Base-by-base conservation (phyloP, 1,140 invertebrate species). In the Pseudobourletiella spinata region DNA sequence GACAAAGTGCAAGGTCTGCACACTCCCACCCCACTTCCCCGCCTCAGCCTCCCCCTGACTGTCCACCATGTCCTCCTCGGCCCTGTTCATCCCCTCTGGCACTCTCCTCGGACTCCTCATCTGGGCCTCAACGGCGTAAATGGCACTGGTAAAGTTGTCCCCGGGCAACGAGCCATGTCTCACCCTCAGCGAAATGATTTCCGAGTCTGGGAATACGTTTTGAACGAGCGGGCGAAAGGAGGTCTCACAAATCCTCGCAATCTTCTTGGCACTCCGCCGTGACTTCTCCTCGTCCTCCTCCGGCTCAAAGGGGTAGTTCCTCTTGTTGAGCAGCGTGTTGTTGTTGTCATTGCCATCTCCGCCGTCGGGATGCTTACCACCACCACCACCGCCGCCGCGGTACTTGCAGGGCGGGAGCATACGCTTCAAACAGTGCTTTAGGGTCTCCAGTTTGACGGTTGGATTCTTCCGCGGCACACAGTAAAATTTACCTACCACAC, bases 61-160 rank as follows among this genome's bases (percentile, higher is more conserved):
- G n/a, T 39, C 32, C 32, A 11, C 32, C 8, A 11, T 39, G 32
- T 39, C n/a, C n/a, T 39, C 32, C 8, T 39, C n/a, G n/a, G 4
- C 44, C 15, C 18, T 6, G 6, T 6, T 6, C 15, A 46, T 18
- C 18, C 44, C 18, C 6, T 18, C 18, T 48, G 44, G 44, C 6
- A 15, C 4, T 4, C 6, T 18, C 18, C 44, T 22, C 18, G 48
- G 20, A 25, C 4, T 51, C 8, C 39, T 55, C 11, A 58, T 16
- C 16, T 6, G 3, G 11, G 72, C 58, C 39, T 15, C 61, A 2
- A 71, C 64, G 1, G 76, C 73, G 22, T 74, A 57, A 72, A 79
- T 75, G 6, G 74, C 72, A 57, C 76, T 77, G 0, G 74, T 71
- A 22, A 78, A 79, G 72, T 78, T 78, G 59, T 79, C 77, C 29